Evolutionary conservation across 2,888 invertebrate species (phyloP), one percentile per base, ranked within the genome.

Genomic region (Theretra japonica): DNA sequence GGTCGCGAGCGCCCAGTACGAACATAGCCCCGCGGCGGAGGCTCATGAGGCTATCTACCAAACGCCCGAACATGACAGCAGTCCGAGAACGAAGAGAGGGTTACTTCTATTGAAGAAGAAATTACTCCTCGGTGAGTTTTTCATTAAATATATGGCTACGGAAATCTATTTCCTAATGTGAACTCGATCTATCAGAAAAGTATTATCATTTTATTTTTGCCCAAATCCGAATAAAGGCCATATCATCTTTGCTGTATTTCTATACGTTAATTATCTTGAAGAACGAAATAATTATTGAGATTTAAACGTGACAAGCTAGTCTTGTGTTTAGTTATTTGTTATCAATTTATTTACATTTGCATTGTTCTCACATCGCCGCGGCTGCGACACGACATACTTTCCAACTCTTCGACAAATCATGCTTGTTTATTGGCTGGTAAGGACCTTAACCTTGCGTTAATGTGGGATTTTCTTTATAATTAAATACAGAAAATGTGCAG

Each of bases 91-190:
- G 70, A 94, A 94, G 82, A 88, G 94, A 85, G 88, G 91, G 70
- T 81, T 94, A 70, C 80, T 94, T 41, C 80, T 93, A 57, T 79
- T 94, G 56, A 94, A 94, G 80, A 94, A 94, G 82, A 94, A 94
- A 80, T 83, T 94, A 72, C 83, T 94, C 75, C 89, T 94, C 78
- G 94, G 94, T 94, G 84, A 84, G 78, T 58, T 11, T 28, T 17
- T 71, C 19, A 19, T 19, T 41, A 41, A 11, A 33, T 41, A 41
- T 41, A 15, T 41, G 11, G 1, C 2, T 11, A 41, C 15, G 15
- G 41, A 41, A 41, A 15, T 33, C 33, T 33, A 33, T 33, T 33
- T 8, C 33, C n/a, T n/a, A n/a, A n/a, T 28, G 5, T 28, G 41
- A 41, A 41, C 11, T 11, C 33, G 11, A 41, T 15, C 41, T 4